These are phyloP conservation scores for Plecotus auritus DNA, from an alignment of 2,113 vertebrate species.

Conservation along the genomic window DNA sequence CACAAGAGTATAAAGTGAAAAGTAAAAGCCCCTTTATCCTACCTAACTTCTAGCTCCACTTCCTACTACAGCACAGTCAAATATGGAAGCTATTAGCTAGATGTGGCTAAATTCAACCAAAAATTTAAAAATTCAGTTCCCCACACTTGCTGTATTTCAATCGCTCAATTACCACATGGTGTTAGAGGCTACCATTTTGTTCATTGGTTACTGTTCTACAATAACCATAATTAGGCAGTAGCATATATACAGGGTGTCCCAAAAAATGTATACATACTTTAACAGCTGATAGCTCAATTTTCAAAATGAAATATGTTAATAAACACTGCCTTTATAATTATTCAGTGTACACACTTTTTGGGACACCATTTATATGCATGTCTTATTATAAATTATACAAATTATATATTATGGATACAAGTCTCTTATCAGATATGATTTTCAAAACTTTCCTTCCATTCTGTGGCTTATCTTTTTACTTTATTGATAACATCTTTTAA, in stretches of 20 bases:
- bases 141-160: background rate
- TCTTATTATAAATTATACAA: background rate
- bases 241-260: background rate
- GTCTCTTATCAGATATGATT: background rate
- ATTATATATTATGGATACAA: background rate
- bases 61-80: background rate
- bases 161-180: rapidly evolving
- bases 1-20: background rate
- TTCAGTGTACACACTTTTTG: too few species aligned
- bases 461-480: background rate
- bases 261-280: too few species aligned
- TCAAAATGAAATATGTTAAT: too few species aligned
- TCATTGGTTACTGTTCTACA: background rate
- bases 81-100: background rate
- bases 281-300: too few species aligned
- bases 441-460: background rate
- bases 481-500: background rate
- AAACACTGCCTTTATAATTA: too few species aligned
- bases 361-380: background rate
- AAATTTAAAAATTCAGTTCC: background rate
- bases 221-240: background rate
- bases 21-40: background rate
- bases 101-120: background rate
- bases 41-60: background rate
- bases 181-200: background rate